phyloP scores from a whole-genome alignment of 2,113 vertebrate genomes.

The Morone chrysops region DNA sequence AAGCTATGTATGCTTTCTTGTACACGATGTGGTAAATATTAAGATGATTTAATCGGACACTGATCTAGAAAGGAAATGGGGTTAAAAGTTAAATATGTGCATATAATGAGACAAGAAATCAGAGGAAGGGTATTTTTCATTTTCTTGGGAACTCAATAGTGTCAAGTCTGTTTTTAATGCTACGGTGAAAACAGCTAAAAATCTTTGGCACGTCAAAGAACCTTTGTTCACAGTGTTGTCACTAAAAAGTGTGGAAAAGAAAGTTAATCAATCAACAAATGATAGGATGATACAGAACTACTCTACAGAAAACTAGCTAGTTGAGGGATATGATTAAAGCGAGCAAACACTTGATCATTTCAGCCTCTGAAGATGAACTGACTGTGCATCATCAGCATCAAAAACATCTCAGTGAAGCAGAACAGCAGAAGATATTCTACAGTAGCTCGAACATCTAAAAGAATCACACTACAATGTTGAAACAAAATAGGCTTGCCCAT shows the following conservation, averaged over 20 bases:
- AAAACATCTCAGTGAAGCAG: neutral
- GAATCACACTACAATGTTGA: neutral
- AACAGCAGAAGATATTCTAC: neutral
- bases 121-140: neutral
- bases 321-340: slow-evolving; percentile 1
- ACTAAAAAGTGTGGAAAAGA: neutral
- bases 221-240: neutral
- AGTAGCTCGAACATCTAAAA: neutral
- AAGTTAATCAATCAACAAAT: neutral
- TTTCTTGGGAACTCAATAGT: neutral
- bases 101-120: neutral
- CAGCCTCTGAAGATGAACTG: slow-evolving; percentile 1
- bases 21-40: neutral
- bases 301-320: neutral
- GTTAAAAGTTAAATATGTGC: neutral
- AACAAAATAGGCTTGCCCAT: neutral
- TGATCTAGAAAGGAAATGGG: neutral
- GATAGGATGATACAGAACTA: neutral
- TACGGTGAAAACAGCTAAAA: neutral
- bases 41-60: neutral
- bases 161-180: neutral
- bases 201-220: neutral
- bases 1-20: neutral
- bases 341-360: neutral
- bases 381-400: neutral